Conservation (phyloP, 1,140 invertebrate species). For the Melitaea cinxia region DNA sequence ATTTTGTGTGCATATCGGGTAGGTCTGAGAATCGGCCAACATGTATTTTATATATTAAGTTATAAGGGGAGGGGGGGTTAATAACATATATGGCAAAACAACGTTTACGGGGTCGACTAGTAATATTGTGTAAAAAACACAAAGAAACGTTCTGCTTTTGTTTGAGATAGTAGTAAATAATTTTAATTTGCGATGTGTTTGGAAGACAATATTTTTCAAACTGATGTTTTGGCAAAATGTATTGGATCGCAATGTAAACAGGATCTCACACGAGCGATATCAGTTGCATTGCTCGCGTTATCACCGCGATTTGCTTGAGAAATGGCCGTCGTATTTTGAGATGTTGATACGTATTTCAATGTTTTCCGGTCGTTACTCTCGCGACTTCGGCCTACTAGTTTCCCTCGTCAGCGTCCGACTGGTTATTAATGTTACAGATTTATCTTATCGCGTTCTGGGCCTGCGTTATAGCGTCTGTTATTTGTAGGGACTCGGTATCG, state of each 20-base stretch:
- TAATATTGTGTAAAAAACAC: no score
- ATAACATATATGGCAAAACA: no score
- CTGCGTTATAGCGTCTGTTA: background rate
- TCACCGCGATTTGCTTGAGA: constrained; percentile 11
- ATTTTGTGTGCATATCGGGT: no score
- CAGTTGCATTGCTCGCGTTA: background rate
- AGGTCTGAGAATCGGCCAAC: no score
- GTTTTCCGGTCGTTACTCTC: constrained; percentile 33
- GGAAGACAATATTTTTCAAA: background rate
- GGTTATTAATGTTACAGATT: constrained; percentile 25
- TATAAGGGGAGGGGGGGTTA: no score
- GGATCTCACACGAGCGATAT: background rate
- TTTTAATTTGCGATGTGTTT: background rate
- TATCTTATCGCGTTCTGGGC: constrained; percentile 16
- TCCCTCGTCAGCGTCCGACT: constrained; percentile 23
- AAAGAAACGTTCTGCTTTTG: no score
- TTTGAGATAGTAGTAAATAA: no score
- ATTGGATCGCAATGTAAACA: constrained; percentile 18
- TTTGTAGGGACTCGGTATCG: no score
- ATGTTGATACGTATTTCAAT: constrained; percentile 23
- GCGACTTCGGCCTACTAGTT: constrained; percentile 17
- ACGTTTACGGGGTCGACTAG: no score
- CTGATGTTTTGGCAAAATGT: constrained; percentile 1
- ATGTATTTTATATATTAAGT: no score
- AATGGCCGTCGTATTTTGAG: constrained; percentile 22